phyloP scores from a whole-genome alignment of 37 sponge, comb jelly and placozoan genomes.

The Beroe ovata region DNA sequence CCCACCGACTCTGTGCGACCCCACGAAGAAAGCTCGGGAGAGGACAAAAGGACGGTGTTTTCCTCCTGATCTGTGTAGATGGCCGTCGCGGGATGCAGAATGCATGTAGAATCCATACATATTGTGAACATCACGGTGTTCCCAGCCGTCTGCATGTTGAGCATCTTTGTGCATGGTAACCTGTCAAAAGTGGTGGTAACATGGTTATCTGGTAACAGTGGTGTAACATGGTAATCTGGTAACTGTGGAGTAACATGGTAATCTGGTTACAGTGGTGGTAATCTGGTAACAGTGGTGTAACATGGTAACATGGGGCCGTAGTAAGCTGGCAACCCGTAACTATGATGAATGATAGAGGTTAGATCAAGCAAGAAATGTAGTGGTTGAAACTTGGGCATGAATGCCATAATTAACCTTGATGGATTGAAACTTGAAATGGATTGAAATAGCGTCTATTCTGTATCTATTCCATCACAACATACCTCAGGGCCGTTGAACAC shows the following conservation, averaged over 20 bases:
- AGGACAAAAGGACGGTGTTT: conserved; percentile 91
- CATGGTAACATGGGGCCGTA: too few relatives aligned
- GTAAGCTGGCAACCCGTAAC: too few relatives aligned
- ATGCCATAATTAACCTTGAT: too few relatives aligned
- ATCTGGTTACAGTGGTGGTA: conserved; percentile 67
- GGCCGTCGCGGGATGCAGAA: conserved; percentile 85
- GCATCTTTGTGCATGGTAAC: conserved; percentile 95
- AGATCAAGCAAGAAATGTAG: too few relatives aligned
- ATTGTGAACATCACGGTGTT: conserved; percentile 98
- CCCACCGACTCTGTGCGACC: conserved; percentile 89
- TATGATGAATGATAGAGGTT: too few relatives aligned
- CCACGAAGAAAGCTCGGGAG: conserved; percentile 95
- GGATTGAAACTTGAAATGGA: too few relatives aligned
- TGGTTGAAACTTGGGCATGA: too few relatives aligned
- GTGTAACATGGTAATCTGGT: too few relatives aligned
- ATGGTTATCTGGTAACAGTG: not conserved
- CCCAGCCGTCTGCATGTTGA: conserved; percentile 81
- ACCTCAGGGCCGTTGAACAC: conserved; percentile 98
- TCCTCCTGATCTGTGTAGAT: conserved; percentile 74
- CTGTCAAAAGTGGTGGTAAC: conserved; percentile 35
- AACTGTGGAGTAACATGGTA: conserved; percentile 75
- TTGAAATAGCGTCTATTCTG: too few relatives aligned
- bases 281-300: not conserved
- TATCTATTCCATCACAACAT: too few relatives aligned
- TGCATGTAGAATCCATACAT: conserved; percentile 84